Evolutionary conservation across 1,140 invertebrate species (phyloP).

Genomic region (Lucilia cuprina): DNA sequence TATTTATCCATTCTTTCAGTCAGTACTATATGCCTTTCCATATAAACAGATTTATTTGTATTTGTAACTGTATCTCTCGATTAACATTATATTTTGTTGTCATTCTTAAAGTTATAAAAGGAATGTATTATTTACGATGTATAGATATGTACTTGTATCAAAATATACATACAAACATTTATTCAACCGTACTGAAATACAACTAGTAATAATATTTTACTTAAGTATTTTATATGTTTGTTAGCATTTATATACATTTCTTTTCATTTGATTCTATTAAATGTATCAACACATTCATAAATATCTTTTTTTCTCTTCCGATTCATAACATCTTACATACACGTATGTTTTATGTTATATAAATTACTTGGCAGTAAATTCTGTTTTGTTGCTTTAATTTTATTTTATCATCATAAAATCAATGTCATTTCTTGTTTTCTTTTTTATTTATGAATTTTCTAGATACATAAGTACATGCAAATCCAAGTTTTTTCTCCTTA

Average conservation of each 20-base stretch:
- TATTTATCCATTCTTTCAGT: too few species aligned
- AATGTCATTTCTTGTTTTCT: background rate
- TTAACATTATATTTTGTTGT: too few species aligned
- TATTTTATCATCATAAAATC: background rate
- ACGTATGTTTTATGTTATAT: background rate
- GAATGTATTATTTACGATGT: too few species aligned
- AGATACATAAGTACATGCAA: background rate
- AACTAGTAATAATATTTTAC: too few species aligned
- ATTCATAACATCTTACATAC: background rate
- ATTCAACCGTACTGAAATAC: too few species aligned
- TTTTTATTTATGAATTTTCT: background rate
- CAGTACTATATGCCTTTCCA: too few species aligned
- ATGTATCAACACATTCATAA: background rate
- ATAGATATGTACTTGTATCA: too few species aligned
- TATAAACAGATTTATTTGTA: too few species aligned
- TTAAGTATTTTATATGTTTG: background rate
- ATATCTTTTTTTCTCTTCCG: too few species aligned
- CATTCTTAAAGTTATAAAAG: too few species aligned
- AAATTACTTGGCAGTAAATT: background rate
- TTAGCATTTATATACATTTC: background rate
- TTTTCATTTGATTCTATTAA: background rate
- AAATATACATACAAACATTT: too few species aligned
- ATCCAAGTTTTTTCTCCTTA: background rate
- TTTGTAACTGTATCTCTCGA: too few species aligned
- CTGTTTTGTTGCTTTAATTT: background rate